Base-by-base conservation (phyloP, 64 coral and sea anemone genomes). In the Exaiptasia diaphana region DNA sequence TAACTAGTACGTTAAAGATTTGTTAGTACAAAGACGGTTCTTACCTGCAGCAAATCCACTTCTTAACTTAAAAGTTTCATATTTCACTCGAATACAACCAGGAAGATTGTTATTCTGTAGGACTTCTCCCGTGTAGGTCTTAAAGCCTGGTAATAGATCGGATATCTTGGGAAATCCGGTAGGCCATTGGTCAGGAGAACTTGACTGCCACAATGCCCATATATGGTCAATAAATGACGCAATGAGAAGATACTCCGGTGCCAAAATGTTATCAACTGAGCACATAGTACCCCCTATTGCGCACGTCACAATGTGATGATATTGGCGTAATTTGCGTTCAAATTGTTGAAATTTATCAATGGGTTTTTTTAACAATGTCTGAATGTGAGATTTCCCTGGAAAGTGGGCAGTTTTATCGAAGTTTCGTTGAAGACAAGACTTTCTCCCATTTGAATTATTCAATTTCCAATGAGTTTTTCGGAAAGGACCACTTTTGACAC, bases 401-500 rank as follows among this genome's bases (percentile, higher is more conserved):
- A 93, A 23, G 28, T 69, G 26, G 10, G 85, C 62, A 40, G 62
- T 77, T 33, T 77, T 83, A 31, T 59, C 64, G 17, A 94, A 94
- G 18, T 79, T 80, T 2, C 91, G 71, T 58, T 58, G 29, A 17
- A 94, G 73, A 31, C 90, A 94, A 4, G 49, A 53, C 13, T 61
- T 74, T 40, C 72, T 58, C 1, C 50, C 71, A 13, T 77, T 67
- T 29, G 54, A 75, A 36, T 67, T 56, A n/a, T 80, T 64, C 5
- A 94, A 4, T 20, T 29, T 85, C 91, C 91, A 94, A 5, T 56
- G 40, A 12, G 24, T 37, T 41, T 85, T 50, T 62, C 80, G 73
- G 33, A 94, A 94, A 29, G 86, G 86, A 7, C 91, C 91, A 10
- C 61, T 62, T 33, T 85, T 62, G 18, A 95, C 91, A 74, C 86